Evolutionary conservation across 2,888 invertebrate genomes (phyloP), one percentile per base, ranked within the genome.

Genomic region (Myopa tessellatipennis): DNA sequence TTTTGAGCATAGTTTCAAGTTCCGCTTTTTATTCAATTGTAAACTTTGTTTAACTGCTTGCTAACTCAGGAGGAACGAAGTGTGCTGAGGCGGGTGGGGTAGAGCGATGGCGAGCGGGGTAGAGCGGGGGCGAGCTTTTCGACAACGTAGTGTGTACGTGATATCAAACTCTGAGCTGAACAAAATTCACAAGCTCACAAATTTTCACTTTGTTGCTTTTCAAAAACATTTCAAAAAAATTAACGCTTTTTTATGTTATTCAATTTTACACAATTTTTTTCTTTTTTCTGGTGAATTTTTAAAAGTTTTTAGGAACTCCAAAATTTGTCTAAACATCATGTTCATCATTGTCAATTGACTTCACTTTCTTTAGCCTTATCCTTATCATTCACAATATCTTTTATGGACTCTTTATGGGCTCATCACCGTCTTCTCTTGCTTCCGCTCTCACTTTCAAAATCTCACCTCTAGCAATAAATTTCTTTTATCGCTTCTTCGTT

Each of bases 391-490:
- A 12, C 40, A n/a, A 4, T 26, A 26, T 26, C 36, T 34, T 36
- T 65, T 36, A 12, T 12, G 16, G 36, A 16, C 38, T 36, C 36
- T 67, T 67, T 8, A 55, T 55, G 14, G 6, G 45, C 10, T 16
- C 55, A 12, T n/a, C 55, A 5, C 5, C 1, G 26, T 26, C 26
- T 26, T 26, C 2, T 55, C 16, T 10, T 16, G 14, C 16, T 55
- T 55, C 55, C 55, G 5, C n/a, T 55, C 26, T 34, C 68, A 69
- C 63, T 69, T 60, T n/a, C 16, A 73, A 83, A 83, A 85, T 83
- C 86, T 85, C 82, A 84, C 82, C 83, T 81, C 79, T 76, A 80
- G 79, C 84, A 85, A 86, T 86, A 86, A 85, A 86, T 86, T 86
- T 84, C 81, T 82, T 75, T 86, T 86, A 86, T 86, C 85, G 85